Base-by-base conservation (phyloP, 2,113 vertebrate genomes). In the Heterocephalus glaber region DNA sequence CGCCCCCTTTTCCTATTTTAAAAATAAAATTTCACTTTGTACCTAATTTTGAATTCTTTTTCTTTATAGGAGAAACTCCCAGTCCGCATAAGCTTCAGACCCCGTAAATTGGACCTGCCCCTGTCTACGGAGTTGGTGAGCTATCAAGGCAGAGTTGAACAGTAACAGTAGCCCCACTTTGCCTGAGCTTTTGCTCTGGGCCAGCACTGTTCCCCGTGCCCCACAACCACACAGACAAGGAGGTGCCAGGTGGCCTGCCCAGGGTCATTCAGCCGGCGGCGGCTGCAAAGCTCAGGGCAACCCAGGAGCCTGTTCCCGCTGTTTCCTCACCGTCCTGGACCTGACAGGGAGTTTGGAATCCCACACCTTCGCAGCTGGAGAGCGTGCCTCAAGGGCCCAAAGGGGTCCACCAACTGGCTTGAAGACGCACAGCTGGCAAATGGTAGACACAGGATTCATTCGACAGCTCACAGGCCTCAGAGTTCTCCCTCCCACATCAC, bases 21-120 rank as follows among this genome's bases (percentile, higher is more conserved):
- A 60, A 93, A 87, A 94, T 76, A 79, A 80, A 85, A 35, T 52
- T 72, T 91, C 26, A 12, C 58, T 68, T 86, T 70, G 52, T 54
- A 76, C 14, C 49, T 81, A 83, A 28, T 54, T 95, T 94, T 58
- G 58, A 58, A 61, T 81, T 86, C 9, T 56, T 88, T 86, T 68
- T 33, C 58, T 60, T 86, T 41, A 56, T 54, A n/a, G n/a, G 44
- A 61, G 1, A 13, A 9, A 1, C 20, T 33, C 77, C 26, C 19
- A 56, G 41, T 44, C 5, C 12, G 22, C 24, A n/a, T 4, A 26
- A 47, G 35, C n/a, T 63, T 77, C 47, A 1, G 28, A 26, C 9
- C 2, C 3, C 54, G 19, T 54, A n/a, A 82, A 56, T 26, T 47
- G 77, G 65, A 56, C 70, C 49, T n/a, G 26, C 3, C 14, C 47